These are phyloP conservation scores for Schizopygopsis malacanthus DNA, from an alignment of 2,797 vertebrate species.

Conservation along the genomic window DNA sequence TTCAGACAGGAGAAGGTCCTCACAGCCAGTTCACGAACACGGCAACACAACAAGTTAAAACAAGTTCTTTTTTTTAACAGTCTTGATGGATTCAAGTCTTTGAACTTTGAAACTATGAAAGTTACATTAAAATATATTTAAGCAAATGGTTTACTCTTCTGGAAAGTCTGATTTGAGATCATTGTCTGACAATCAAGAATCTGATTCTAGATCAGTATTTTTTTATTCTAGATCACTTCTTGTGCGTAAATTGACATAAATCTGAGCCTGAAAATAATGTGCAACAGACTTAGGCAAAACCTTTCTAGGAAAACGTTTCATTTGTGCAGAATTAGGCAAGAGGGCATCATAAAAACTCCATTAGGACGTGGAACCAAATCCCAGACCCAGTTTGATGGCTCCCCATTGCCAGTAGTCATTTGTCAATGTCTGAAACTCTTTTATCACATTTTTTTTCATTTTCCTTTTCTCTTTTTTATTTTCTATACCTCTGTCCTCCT, in stretches of 20 bases:
- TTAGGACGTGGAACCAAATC: slow-evolving; percentile 36
- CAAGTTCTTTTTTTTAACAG: not conserved
- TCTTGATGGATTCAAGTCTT: slow-evolving; percentile 26
- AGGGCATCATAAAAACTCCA: slow-evolving; percentile 34
- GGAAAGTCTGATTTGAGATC: slow-evolving; percentile 3
- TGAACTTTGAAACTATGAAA: not conserved
- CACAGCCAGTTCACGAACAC: slow-evolving; percentile 2
- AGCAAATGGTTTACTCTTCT: not conserved
- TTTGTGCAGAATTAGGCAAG: slow-evolving; percentile 15
- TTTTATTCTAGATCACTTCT: not conserved
- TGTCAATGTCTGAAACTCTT: slow-evolving; percentile 30
- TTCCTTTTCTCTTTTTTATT: not conserved
- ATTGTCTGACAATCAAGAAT: slow-evolving; percentile 1
- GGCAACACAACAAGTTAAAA: not conserved
- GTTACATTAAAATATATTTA: slow-evolving; percentile 10
- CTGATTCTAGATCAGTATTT: not conserved
- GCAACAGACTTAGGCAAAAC: slow-evolving; percentile 9
- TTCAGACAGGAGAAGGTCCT: slow-evolving; percentile 44
- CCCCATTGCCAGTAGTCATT: not conserved
- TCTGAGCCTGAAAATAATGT: not conserved
- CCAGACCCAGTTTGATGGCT: slow-evolving; percentile 16
- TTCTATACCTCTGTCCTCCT: not conserved
- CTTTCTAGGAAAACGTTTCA: not conserved
- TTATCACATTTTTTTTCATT: slow-evolving; percentile 10
- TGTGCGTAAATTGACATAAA: not conserved